Base-by-base conservation (phyloP, 1,140 invertebrate genomes). In the Apis mellifera region DNA sequence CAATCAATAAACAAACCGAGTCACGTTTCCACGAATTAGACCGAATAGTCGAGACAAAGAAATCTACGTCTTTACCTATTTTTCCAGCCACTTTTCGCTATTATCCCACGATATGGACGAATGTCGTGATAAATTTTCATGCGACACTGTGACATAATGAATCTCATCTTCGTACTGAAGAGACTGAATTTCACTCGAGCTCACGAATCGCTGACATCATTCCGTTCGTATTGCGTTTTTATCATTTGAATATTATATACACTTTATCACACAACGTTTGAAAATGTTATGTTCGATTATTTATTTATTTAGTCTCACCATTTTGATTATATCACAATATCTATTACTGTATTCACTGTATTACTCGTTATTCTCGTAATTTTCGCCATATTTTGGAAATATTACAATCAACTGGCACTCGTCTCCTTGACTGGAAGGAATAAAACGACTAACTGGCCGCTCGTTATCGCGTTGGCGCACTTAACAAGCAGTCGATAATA, bases 391-490 rank as follows among this genome's bases (percentile, higher is more conserved):
- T 42, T 42, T 42, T 42, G 32, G 32, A 42, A 5, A 5, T 42
- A 42, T 42, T 42, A 42, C 5, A 42, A 42, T 7, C 32, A 42
- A 42, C 32, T 42, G 4, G 2, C 32, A 5, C 32, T 42, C 32
- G 32, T 42, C 32, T 42, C 32, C n/a, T 52, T 23, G 69, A 9
- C 50, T 26, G 50, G 17, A 48, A 26, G 19, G 23, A 54, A 11
- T 21, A 11, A 8, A n/a, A 48, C 65, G 11, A 13, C 3, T 15
- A 54, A 26, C 50, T 19, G 7, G 15, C n/a, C 17, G 26, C 21
- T 19, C 11, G 72, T 74, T 74, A 62, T 74, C 57, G 72, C 42
- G n/a, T 23, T n/a, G n/a, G 48, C 42, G 32, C n/a, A 48, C 13
- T 60, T 60, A n/a, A n/a, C 72, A 17, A 64, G 12, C 9, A 64